Evolutionary conservation across 2,797 vertebrate genomes (phyloP).

Genomic region (Picus viridis): DNA sequence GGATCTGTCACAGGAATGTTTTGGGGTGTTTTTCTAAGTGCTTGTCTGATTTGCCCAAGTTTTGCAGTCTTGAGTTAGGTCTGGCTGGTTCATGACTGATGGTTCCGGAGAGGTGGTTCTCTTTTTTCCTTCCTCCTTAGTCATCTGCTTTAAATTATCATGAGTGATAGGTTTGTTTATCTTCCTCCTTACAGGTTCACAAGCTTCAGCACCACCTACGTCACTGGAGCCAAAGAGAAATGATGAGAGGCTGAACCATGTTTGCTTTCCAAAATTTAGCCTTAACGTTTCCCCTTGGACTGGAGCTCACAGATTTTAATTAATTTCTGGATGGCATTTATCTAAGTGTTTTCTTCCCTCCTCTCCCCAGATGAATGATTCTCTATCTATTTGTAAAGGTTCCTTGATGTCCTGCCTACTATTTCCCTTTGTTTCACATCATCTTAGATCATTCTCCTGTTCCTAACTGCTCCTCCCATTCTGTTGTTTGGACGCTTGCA

Average conservation of each 20-base stretch:
- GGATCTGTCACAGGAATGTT: background rate
- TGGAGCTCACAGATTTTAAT: background rate
- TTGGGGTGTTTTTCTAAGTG: background rate
- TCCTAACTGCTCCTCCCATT: background rate
- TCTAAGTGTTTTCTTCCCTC: background rate
- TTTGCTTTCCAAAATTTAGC: constrained; percentile 5
- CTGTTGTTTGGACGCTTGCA: background rate
- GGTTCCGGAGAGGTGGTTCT: background rate
- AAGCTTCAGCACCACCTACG: background rate
- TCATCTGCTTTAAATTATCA: background rate
- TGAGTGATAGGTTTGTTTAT: background rate
- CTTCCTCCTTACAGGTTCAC: background rate
- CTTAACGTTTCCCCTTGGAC: background rate
- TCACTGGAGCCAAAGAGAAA: background rate
- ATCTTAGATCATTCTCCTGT: background rate
- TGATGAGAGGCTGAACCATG: background rate
- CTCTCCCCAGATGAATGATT: background rate
- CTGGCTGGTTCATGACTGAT: background rate
- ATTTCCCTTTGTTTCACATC: background rate
- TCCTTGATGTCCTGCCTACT: background rate
- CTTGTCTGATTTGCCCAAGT: background rate
- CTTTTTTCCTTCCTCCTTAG: background rate
- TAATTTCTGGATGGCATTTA: background rate
- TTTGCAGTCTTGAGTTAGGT: background rate
- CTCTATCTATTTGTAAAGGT: background rate